A percentile compares a stretch with the other conserved stretches of the same genome.
Evolutionary conservation across 2,113 vertebrate species (phyloP).

Genomic region (Pteropus alecto): DNA sequence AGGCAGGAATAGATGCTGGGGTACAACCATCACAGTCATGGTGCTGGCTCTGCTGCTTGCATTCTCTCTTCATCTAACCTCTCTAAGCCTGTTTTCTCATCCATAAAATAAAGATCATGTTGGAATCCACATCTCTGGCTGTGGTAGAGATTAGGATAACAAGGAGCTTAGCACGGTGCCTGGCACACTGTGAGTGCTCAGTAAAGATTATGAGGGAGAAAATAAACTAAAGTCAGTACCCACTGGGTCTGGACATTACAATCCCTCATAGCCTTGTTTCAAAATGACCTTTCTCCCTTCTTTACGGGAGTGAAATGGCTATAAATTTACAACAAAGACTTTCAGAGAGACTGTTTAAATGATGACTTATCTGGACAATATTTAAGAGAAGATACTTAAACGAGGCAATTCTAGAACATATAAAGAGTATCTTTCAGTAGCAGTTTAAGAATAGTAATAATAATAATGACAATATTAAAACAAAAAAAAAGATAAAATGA

Average conservation of each 20-base stretch:
- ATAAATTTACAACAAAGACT: neutral
- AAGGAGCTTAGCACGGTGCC: neutral
- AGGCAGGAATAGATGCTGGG: no score
- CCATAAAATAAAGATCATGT: neutral
- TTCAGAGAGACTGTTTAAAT: neutral
- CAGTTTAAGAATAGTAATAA: neutral
- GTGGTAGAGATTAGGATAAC: neutral
- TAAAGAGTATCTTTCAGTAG: neutral
- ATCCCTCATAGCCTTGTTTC: neutral
- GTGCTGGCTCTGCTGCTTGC: neutral
- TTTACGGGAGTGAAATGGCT: neutral
- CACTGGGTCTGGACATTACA: neutral
- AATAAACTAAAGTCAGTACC: neutral
- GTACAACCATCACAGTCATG: neutral
- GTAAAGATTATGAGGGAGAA: neutral
- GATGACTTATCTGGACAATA: neutral
- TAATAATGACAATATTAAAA: neutral
- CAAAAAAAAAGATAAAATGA: neutral
- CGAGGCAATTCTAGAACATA: neutral
- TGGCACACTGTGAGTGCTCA: neutral
- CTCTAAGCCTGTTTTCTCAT: neutral
- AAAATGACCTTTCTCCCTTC: neutral
- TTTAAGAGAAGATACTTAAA: neutral
- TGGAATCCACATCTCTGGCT: neutral
- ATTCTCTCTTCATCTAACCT: neutral